Percentiles rank a stretch among this genome's conserved stretches.
Conservation (phyloP, 2,113 vertebrate genomes). For the Plotosus lineatus region DNA sequence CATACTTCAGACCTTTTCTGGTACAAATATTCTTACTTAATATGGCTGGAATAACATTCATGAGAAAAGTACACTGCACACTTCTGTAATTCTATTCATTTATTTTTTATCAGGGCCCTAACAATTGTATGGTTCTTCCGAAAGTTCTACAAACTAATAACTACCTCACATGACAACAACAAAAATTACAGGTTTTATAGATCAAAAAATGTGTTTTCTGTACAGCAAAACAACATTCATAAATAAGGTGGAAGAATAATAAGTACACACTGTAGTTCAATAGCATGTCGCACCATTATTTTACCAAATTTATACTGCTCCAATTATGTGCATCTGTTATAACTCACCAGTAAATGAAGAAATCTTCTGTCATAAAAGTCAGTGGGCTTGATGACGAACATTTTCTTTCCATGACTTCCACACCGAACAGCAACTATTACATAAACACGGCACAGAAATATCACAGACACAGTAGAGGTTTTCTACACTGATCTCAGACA, state of each 20-base stretch:
- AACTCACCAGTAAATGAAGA: conserved; percentile 81
- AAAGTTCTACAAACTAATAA: not conserved
- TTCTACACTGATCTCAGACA: not conserved
- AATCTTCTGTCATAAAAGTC: conserved; percentile 85
- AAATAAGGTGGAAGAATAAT: not conserved
- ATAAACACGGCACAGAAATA: not conserved
- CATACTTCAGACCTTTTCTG: not conserved
- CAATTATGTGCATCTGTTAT: not conserved
- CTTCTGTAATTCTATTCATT: not conserved
- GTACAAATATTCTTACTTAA: not conserved
- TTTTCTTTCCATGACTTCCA: conserved; percentile 80
- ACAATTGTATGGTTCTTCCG: not conserved
- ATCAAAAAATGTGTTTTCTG: no score
- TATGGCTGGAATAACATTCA: not conserved
- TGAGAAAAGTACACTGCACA: not conserved
- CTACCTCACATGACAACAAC: not conserved
- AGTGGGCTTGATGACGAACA: conserved; percentile 84
- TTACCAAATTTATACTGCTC: not conserved
- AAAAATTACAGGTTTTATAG: no score
- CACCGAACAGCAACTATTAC: conserved; percentile 83
- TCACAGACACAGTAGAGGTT: not conserved
- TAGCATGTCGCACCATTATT: not conserved
- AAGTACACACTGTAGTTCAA: not conserved
- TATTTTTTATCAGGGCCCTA: not conserved
- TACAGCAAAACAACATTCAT: not conserved